Conservation (phyloP, 2,797 vertebrate genomes). For the Alfaro cultratus region DNA sequence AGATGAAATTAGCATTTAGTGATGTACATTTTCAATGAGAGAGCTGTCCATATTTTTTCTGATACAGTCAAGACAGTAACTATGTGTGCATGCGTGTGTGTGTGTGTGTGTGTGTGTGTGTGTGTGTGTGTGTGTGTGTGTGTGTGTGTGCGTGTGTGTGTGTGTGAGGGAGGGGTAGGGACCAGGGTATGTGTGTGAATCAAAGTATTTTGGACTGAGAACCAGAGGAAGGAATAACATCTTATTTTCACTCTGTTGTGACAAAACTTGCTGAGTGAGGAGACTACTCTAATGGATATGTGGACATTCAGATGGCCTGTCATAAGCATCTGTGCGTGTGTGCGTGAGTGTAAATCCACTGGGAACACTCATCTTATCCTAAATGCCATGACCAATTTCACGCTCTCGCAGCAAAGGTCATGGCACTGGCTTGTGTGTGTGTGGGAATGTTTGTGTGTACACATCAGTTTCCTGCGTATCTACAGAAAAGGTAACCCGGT, state of each 20-base stretch:
- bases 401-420: constrained; percentile 80
- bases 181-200: constrained; percentile 1
- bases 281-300: constrained; percentile 69
- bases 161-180: too few species aligned
- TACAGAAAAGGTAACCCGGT: constrained; percentile 70
- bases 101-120: too few species aligned
- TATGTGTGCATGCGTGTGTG: not conserved
- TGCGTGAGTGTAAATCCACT: constrained; percentile 62
- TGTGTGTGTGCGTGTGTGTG: too few species aligned
- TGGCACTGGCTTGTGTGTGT: constrained; percentile 57
- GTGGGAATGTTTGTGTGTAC: constrained; percentile 52
- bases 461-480: constrained; percentile 52
- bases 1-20: constrained; percentile 2
- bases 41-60: not conserved
- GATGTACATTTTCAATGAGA: not conserved
- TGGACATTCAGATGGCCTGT: constrained; percentile 76
- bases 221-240: constrained; percentile 54
- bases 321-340: constrained; percentile 52
- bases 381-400: constrained; percentile 85
- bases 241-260: constrained; percentile 64
- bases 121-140: too few species aligned
- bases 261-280: constrained; percentile 76
- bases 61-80: not conserved
- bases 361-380: constrained; percentile 75
- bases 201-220: constrained; percentile 15